Evolutionary conservation across 2,888 invertebrate genomes (phyloP).

Genomic region (Syritta pipiens): DNA sequence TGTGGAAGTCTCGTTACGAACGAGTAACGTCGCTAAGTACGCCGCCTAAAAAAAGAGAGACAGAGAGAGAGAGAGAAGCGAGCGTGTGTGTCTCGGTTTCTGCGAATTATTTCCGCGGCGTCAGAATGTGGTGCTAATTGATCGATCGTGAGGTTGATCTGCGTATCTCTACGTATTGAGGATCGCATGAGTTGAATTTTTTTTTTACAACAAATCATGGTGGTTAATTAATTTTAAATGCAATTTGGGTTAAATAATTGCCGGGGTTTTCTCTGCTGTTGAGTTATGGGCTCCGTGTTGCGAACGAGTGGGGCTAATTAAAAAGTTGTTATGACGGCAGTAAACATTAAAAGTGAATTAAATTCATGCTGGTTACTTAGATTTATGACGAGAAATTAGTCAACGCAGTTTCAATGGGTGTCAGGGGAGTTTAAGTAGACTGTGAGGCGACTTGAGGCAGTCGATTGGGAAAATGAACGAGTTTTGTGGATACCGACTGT

Average conservation of each 20-base stretch:
- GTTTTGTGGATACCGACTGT: no score
- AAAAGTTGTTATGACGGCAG: background rate
- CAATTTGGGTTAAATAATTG: background rate
- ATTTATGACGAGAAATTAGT: background rate
- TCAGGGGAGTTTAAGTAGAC: no score
- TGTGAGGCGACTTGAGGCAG: no score
- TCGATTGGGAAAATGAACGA: no score
- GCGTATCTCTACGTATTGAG: background rate
- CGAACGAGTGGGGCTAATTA: background rate
- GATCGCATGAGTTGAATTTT: background rate
- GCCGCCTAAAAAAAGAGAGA: no score
- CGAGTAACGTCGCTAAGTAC: slow-evolving; percentile 34
- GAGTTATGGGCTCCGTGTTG: no score
- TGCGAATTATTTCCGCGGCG: slow-evolving; percentile 1
- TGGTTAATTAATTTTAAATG: background rate
- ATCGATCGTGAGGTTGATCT: background rate
- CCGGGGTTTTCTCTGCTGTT: background rate
- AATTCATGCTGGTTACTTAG: background rate
- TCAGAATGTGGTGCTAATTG: slow-evolving; percentile 3
- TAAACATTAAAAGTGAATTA: background rate
- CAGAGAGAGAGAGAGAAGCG: no score
- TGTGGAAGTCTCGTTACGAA: slow-evolving; percentile 43
- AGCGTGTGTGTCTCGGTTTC: background rate
- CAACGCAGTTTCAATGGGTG: no score
- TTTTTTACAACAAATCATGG: background rate